Evolutionary conservation across 2,797 vertebrate species (phyloP).

Genomic region (Orientallactaga sibirica): DNA sequence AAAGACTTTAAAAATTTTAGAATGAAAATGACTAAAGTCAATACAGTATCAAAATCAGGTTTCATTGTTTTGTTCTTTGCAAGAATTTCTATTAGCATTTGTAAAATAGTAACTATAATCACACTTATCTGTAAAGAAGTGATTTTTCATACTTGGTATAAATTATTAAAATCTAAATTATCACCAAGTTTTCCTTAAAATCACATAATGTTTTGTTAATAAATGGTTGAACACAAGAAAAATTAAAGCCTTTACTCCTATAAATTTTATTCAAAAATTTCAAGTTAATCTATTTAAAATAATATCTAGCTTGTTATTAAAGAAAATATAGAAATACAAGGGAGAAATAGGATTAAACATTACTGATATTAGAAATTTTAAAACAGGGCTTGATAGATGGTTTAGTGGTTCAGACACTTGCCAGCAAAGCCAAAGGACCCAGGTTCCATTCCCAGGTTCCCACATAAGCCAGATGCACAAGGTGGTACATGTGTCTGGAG

Average conservation of each 20-base stretch:
- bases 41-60: background rate
- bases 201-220: background rate
- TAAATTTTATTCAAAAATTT: background rate
- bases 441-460: no score
- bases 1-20: background rate
- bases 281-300: background rate
- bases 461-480: no score
- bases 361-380: background rate
- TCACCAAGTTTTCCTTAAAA: background rate
- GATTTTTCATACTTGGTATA: background rate
- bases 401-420: no score
- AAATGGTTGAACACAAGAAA: background rate
- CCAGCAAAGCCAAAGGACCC: no score
- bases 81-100: background rate
- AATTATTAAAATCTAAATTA: background rate
- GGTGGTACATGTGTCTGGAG: no score
- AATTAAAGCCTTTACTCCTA: background rate
- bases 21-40: slow-evolving; percentile 21
- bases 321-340: background rate
- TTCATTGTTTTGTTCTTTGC: background rate
- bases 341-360: background rate
- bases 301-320: background rate
- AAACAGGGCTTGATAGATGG: no score
- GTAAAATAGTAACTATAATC: background rate
- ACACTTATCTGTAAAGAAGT: background rate